Evolutionary conservation across 1,140 invertebrate genomes (phyloP).

Genomic region (Radopholus similis): DNA sequence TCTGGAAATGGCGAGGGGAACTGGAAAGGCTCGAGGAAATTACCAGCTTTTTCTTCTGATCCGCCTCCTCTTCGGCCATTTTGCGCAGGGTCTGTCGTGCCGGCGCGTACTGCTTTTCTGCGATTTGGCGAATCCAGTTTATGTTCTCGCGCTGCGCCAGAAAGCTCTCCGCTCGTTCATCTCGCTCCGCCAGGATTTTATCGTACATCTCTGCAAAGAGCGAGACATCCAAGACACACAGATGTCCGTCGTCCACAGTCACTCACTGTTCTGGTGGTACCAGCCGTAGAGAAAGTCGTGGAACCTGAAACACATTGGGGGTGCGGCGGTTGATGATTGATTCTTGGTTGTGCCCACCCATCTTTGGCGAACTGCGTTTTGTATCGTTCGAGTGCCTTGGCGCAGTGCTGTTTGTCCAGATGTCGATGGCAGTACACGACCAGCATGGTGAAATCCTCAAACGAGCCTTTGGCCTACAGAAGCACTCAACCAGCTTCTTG

Average conservation of each 20-base stretch:
- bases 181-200: conserved; percentile 27
- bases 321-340: background rate
- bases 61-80: conserved; percentile 21
- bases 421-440: conserved; percentile 26
- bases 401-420: conserved; percentile 16
- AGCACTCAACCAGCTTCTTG: background rate
- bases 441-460: conserved; percentile 34
- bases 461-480: background rate
- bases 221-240: background rate
- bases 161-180: conserved; percentile 28
- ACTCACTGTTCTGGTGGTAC: conserved; percentile 24
- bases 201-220: conserved; percentile 22
- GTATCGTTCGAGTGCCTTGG: conserved; percentile 16
- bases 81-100: conserved; percentile 22
- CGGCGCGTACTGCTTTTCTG: conserved; percentile 10
- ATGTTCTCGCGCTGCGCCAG: conserved; percentile 27
- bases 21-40: background rate
- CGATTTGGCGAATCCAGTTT: conserved; percentile 31
- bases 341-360: background rate
- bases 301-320: conserved; percentile 4
- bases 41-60: conserved; percentile 27
- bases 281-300: conserved; percentile 31
- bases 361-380: conserved; percentile 23
- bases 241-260: background rate
- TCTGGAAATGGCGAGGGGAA: conserved; percentile 10